These are phyloP conservation scores for Pachyrhynchus sulphureomaculatus DNA, from an alignment of 1,140 invertebrate species.

Conservation along the genomic window DNA sequence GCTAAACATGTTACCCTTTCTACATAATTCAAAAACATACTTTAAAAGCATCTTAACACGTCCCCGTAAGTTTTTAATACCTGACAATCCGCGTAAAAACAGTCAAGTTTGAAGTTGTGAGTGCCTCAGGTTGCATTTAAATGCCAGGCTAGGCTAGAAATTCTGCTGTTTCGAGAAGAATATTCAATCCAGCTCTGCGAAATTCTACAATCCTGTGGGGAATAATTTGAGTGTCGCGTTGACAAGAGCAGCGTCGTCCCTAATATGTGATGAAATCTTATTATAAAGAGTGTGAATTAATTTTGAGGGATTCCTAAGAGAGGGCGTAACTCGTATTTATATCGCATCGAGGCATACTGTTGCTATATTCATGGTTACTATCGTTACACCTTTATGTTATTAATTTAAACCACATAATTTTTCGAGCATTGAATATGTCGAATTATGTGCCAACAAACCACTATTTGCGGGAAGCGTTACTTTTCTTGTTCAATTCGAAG, in stretches of 20 bases:
- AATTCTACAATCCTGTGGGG: conserved; percentile 7
- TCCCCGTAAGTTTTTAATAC: conserved; percentile 14
- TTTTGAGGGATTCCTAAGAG: too few relatives aligned
- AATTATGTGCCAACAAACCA: too few relatives aligned
- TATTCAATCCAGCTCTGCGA: conserved; percentile 4
- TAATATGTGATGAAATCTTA: too few relatives aligned
- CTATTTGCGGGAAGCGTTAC: too few relatives aligned
- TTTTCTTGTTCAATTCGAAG: too few relatives aligned
- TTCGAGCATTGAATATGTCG: too few relatives aligned
- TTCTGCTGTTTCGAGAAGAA: conserved; percentile 5
- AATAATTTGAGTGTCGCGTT: not conserved
- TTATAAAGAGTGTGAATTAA: too few relatives aligned
- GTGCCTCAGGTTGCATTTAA: conserved; percentile 6
- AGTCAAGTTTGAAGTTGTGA: conserved; percentile 10
- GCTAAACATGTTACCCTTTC: not conserved
- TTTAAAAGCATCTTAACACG: conserved; percentile 19
- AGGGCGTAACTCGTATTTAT: too few relatives aligned
- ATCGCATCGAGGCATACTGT: too few relatives aligned
- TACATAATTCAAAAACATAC: conserved; percentile 1
- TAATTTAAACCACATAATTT: too few relatives aligned
- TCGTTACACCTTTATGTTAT: too few relatives aligned
- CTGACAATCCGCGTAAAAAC: conserved; percentile 9
- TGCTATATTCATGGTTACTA: too few relatives aligned
- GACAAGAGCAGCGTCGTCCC: not conserved
- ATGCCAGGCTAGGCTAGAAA: conserved; percentile 13